Evolutionary conservation across 2,113 vertebrate species (phyloP), one percentile per base, ranked within the genome.

Genomic region (Lontra canadensis): DNA sequence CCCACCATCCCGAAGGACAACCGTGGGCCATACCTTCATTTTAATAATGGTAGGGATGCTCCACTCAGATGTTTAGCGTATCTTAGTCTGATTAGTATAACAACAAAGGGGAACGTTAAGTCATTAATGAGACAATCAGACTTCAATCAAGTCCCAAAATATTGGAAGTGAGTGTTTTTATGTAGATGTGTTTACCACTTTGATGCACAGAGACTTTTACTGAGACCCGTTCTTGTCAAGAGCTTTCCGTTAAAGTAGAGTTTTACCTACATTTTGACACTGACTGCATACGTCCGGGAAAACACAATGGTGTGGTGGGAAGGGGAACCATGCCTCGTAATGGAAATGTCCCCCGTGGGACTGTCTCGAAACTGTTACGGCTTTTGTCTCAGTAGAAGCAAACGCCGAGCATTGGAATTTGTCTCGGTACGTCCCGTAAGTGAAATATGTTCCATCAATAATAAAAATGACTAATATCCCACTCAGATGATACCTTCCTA

Each of bases 1-100:
- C 6, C 18, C 2, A 7, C 14, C 6, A 7, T 36, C 39, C 29
- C 15, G 3, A 1, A 14, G 0, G 7, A 21, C 9, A 31, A 11
- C 13, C n/a, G 7, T 11, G 1, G 3, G 1, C 1, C 12, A 1
- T 6, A 4, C 1, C 34, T 69, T 59, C 49, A 26, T 29, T 73
- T 36, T 57, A 57, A 23, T 14, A 21, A 31, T 21, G 26, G 23
- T 39, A 15, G 3, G 4, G 8, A 49, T 47, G 7, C 12, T 59
- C 4, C 6, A 23, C 36, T 63, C 21, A 4, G 29, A 26, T 55
- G 20, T 12, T 81, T 47, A 1, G 3, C 49, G 39, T 59, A 21
- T 6, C 44, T 74, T 21, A 23, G 4, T 31, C 7, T 59, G 17
- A 17, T 78, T 26, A 69, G 12, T 59, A 4, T 3, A 36, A 34